phyloP scores from a whole-genome alignment of 2,113 vertebrate species.

The Petrocephalus microphthalmus region DNA sequence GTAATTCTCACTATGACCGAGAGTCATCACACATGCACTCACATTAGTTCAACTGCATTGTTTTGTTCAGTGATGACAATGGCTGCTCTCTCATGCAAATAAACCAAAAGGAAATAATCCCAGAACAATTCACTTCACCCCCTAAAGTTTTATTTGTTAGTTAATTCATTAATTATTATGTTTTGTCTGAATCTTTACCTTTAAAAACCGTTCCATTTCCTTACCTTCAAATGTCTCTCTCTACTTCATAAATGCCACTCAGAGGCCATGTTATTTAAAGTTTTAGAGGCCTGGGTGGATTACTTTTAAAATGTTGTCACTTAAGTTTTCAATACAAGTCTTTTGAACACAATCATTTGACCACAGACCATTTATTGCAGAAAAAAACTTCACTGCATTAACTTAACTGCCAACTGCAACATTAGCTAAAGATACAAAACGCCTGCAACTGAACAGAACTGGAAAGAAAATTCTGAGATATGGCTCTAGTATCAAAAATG shows the following conservation, averaged over 20 bases:
- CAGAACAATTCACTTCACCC: not conserved
- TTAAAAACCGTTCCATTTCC: no score
- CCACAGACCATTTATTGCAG: not conserved
- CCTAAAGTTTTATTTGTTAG: not conserved
- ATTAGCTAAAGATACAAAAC: not conserved
- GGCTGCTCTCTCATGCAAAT: not conserved
- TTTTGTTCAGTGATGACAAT: conserved; percentile 22
- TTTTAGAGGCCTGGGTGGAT: not conserved
- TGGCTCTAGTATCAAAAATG: not conserved
- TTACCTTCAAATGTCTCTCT: not conserved
- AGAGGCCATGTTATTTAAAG: not conserved
- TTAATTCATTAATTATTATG: not conserved
- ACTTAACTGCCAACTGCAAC: not conserved
- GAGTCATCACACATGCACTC: conserved; percentile 59
- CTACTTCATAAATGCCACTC: no score
- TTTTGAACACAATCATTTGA: not conserved
- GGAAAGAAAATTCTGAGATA: not conserved
- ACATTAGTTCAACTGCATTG: conserved; percentile 52
- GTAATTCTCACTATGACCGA: conserved; percentile 61
- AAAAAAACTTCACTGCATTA: not conserved
- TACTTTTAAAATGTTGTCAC: not conserved
- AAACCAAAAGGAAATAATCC: not conserved
- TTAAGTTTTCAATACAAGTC: not conserved
- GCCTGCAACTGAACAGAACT: not conserved
- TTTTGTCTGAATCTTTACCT: not conserved